phyloP scores from a whole-genome alignment of 2,888 invertebrate species.

The Sthenelais limicola region DNA sequence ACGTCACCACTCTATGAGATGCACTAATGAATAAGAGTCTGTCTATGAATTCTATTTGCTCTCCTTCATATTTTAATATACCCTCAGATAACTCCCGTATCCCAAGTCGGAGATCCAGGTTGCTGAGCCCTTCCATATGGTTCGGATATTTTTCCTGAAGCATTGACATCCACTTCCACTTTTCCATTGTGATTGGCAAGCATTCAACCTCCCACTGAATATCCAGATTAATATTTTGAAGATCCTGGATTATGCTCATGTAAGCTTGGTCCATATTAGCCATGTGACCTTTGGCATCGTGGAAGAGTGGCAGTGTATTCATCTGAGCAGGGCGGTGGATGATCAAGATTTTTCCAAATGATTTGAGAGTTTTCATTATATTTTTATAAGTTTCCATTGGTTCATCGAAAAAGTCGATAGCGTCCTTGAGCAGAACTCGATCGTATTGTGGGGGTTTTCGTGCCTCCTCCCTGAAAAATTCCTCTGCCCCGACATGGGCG shows the following conservation, averaged over 20 bases:
- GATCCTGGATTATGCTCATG: constrained; percentile 62
- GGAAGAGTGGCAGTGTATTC: constrained; percentile 66
- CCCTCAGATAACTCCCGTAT: constrained; percentile 68
- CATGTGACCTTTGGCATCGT: constrained; percentile 60
- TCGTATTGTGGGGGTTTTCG: constrained; percentile 55
- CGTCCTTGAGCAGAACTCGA: constrained; percentile 65
- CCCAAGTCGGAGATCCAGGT: constrained; percentile 61
- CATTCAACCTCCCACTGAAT: constrained; percentile 69
- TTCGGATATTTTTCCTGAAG: constrained; percentile 64
- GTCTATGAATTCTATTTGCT: constrained; percentile 66
- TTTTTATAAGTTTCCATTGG: constrained; percentile 60
- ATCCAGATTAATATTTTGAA: constrained; percentile 60
- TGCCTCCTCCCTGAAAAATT: constrained; percentile 59
- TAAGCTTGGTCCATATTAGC: constrained; percentile 63
- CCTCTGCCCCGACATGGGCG: constrained; percentile 66
- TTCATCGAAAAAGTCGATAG: constrained; percentile 62
- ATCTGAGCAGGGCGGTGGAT: constrained; percentile 64
- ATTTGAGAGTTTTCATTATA: constrained; percentile 58
- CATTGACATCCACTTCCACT: constrained; percentile 67
- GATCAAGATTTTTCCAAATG: constrained; percentile 62
- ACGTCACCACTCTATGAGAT: constrained; percentile 51
- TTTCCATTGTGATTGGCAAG: constrained; percentile 63
- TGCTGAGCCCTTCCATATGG: constrained; percentile 64
- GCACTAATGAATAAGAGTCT: constrained; percentile 66
- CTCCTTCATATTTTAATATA: constrained; percentile 66